Base-by-base conservation (phyloP, 2,888 invertebrate species). In the Xestobium rufovillosum region DNA sequence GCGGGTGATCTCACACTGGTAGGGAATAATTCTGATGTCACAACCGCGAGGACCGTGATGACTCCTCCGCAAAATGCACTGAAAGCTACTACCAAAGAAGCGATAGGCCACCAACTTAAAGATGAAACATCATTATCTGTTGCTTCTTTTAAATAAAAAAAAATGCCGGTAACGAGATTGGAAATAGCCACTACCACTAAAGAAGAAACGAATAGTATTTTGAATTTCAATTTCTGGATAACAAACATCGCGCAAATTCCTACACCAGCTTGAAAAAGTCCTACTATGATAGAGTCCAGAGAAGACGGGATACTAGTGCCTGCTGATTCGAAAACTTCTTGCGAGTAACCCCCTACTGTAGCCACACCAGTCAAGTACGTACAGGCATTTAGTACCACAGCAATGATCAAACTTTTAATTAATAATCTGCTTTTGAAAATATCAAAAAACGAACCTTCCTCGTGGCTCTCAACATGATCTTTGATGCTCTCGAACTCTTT, bases 1-100 rank as follows among this genome's bases (percentile, higher is more conserved):
- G 82, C 83, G 12, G 74, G 67, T 0, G 80, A 76, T 60, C 83
- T 83, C 2, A 84, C 80, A 47, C 84, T 81, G 0, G 79, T 68
- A 14, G 90, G 80, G 59, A 90, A 78, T 64, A 88, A 73, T 60
- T 88, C 88, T 1, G 83, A 79, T 71, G 86, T 77, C 14, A 88
- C 76, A 1, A 51, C 51, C 84, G 85, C 84, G 0, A 83, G 81
- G 15, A 87, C 60, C 0, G 85, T 81, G 2, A 90, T 86, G 33
- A 80, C 75, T 1, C 77, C 85, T 12, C 54, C 44, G 56, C 79
- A 70, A 61, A 81, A 79, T 0, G 81, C 75, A 29, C 78, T 65
- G 41, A 83, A 82, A 66, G 79, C 86, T 10, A 82, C 50, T 2
- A 85, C 72, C 28, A 86, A 30, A 37, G 50, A 50, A n/a, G 46